Base-by-base conservation (phyloP, 2,888 invertebrate genomes). In the Sarcophaga variegata region DNA sequence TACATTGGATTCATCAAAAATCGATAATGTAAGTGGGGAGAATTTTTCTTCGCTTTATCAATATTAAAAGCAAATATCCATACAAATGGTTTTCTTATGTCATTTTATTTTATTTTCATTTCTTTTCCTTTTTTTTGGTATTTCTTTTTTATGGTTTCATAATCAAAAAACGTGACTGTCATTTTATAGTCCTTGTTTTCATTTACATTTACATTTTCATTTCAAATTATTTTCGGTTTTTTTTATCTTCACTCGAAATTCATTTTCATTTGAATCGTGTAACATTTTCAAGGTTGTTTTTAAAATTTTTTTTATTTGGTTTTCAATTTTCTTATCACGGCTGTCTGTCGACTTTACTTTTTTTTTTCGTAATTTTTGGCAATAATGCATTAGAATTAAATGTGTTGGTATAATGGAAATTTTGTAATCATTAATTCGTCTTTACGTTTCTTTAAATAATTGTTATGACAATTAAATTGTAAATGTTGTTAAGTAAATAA, bases 91-190 rank as follows among this genome's bases (percentile, higher is more conserved):
- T 84, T 87, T 76, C 71, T 87, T 75, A 64, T 84, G 75, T 78
- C 74, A 37, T 81, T 86, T 83, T 20, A 59, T 72, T 71, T 66
- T 67, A 67, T 67, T n/a, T 72, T n/a, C 69, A 20, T 54, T 20
- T 20, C 20, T 59, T 76, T 66, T 49, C 0, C 4, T 67, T 20
- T n/a, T 20, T 45, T 49, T 49, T 14, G 0, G 12, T 14, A 11
- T 49, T 14, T 14, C 11, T 14, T 49, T 49, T 49, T 11, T 49
- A 49, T 49, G 49, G 84, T 74, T 86, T 67, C 75, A 84, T 83
- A 83, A 81, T 87, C 87, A 87, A 76, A 71, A 54, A 81, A 87
- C 84, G 87, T 87, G 87, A 84, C 84, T 81, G 47, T 81, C 70
- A 84, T 84, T 79, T 79, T 82, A 54, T 75, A 72, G 77, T 79